Base-by-base conservation (phyloP, 53 echinoderm and acorn worm species). In the Echinarachnius parma region DNA sequence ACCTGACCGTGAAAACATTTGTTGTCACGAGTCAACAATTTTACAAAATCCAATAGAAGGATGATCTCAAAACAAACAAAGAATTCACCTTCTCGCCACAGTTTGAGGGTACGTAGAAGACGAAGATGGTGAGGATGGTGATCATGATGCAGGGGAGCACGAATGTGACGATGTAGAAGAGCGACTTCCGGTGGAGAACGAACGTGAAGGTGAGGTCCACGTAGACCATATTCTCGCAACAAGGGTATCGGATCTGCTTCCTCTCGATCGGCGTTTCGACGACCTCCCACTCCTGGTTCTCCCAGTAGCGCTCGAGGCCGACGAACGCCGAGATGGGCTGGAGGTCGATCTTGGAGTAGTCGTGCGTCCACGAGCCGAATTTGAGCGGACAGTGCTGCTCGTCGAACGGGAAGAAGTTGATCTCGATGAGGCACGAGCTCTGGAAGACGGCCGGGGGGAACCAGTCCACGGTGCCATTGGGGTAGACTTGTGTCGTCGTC, bases 341-440 rank as follows among this genome's bases (percentile, higher is more conserved):
- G 30, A 93, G 82, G 72, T 93, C 93, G 25, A 93, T 82, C 59
- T 86, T 80, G 46, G 89, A 89, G 42, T 82, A 86, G 49, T 93
- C 93, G 72, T 93, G 83, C 2, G 93, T 93, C 93, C 93, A 93
- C 19, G 93, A 93, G 4, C 93, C 93, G 64, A 93, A 93, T 26
- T 93, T 93, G 16, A 93, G 79, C 55, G 52, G 59, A 36, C 93
- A 93, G 34, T 70, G 76, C 61, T 93, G 93, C 60, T 93, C 89
- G 68, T 93, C 93, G 52, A 93, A 93, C 9, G 93, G 93, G 39
- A 93, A 93, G 64, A 83, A 34, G 58, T 81, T 76, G 31, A 93
- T 86, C 42, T 85, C 77, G 65, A 93, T 93, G 32, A 66, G 64
- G 30, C 93, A 93, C 4, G 93, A 89, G 50, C 93, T 93, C 44